Evolutionary conservation across 1,140 invertebrate species (phyloP).

Genomic region (Drosophila miranda): DNA sequence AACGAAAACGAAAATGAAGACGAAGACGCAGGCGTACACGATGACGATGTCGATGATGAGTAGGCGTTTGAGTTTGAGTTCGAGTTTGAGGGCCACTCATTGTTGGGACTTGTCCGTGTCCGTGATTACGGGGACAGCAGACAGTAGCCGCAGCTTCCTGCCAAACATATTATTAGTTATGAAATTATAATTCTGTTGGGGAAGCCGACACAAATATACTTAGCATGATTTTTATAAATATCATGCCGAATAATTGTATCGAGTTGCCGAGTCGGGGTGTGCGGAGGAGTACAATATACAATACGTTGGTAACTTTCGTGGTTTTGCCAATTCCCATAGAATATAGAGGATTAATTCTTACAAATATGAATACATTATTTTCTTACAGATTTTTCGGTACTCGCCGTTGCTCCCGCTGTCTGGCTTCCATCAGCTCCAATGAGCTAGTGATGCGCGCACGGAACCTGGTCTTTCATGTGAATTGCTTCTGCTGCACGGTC

Average conservation of each 20-base stretch:
- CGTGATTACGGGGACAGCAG: constrained; percentile 32
- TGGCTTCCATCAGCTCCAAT: constrained; percentile 94
- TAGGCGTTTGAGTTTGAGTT: constrained; percentile 72
- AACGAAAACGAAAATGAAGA: neutral
- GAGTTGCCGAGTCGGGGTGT: neutral
- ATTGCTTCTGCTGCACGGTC: constrained; percentile 96
- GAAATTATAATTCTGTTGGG: constrained; percentile 39
- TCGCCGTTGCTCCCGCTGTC: constrained; percentile 93
- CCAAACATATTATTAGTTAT: constrained; percentile 61
- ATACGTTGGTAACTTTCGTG: neutral
- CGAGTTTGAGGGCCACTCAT: constrained; percentile 51
- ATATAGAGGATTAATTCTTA: neutral
- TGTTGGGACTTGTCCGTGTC: constrained; percentile 26
- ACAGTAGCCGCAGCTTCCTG: constrained; percentile 49
- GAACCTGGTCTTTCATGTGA: constrained; percentile 96
- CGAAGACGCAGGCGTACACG: neutral
- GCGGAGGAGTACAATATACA: too few relatives aligned
- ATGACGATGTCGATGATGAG: constrained; percentile 47
- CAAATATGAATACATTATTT: constrained; percentile 1
- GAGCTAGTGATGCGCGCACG: constrained; percentile 97
- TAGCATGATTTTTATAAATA: constrained; percentile 32
- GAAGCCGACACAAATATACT: constrained; percentile 28
- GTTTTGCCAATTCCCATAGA: neutral
- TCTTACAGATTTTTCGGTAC: constrained; percentile 90
- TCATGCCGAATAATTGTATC: constrained; percentile 53